Conservation (phyloP, 2,113 vertebrate species). For the Hypocryptadius cinnamomeus region DNA sequence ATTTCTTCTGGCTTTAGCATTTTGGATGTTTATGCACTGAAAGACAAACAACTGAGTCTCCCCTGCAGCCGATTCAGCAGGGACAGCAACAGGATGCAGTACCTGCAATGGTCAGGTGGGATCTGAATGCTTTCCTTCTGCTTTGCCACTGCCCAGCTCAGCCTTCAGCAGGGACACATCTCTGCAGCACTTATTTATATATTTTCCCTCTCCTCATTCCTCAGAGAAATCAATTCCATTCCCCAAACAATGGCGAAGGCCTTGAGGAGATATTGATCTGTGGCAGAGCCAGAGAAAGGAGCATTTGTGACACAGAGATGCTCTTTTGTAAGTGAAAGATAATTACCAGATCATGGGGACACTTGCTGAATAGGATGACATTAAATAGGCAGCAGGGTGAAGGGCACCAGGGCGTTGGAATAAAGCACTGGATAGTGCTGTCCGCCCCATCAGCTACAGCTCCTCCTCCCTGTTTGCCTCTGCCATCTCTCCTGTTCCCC, state of each 20-base stretch:
- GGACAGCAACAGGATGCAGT: not conserved
- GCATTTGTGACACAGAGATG: slow-evolving; percentile 64
- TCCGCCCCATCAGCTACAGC: not conserved
- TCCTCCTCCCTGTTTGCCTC: slow-evolving; percentile 14
- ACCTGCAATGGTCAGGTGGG: not conserved
- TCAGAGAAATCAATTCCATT: slow-evolving; percentile 63
- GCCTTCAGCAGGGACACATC: not conserved
- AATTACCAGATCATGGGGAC: slow-evolving; percentile 69
- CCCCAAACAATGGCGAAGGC: slow-evolving; percentile 61
- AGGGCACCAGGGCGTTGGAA: slow-evolving; percentile 1
- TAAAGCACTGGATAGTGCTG: not conserved
- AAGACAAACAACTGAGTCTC: not conserved
- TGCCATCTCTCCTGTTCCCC: not conserved
- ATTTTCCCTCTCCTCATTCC: not conserved
- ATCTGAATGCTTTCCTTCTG: not conserved
- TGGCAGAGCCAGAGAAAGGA: slow-evolving; percentile 41
- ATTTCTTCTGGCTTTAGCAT: not conserved
- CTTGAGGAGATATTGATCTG: slow-evolving; percentile 69
- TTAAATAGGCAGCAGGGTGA: slow-evolving; percentile 65
- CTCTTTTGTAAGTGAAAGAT: slow-evolving; percentile 71
- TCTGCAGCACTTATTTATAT: slow-evolving; percentile 9
- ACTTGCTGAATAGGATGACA: slow-evolving; percentile 62
- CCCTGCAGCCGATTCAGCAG: not conserved
- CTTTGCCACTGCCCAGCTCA: not conserved
- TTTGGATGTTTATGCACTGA: not conserved